Evolutionary conservation across 2,113 vertebrate species (phyloP).

Genomic region (Trachemys scripta): DNA sequence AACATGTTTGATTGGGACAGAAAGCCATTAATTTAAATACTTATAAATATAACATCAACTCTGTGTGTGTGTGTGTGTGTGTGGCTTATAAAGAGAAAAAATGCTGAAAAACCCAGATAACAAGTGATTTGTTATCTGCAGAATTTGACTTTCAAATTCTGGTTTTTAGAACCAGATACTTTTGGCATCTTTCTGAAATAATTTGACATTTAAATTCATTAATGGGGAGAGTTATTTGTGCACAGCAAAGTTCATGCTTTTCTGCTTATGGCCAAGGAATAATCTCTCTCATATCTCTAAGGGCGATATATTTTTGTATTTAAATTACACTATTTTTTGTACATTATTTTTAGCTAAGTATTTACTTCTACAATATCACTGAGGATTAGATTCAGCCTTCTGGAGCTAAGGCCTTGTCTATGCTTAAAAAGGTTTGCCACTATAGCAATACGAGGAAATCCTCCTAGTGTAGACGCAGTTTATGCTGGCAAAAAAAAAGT

Average conservation of each 20-base stretch:
- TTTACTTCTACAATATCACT: neutral
- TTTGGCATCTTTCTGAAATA: neutral
- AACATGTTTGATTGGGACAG: conserved; percentile 12
- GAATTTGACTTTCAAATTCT: conserved; percentile 38
- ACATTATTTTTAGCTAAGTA: neutral
- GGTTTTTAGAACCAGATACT: neutral
- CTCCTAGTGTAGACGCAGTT: neutral
- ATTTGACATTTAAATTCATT: conserved; percentile 33
- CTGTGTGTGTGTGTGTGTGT: neutral
- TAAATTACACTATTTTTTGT: neutral
- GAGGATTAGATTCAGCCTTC: neutral
- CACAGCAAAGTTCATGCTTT: neutral
- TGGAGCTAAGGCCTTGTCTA: neutral
- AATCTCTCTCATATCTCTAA: neutral
- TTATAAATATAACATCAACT: neutral
- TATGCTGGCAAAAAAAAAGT: neutral
- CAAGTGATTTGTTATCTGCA: conserved; percentile 32
- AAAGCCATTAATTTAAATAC: conserved; percentile 20
- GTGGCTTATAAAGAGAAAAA: conserved; percentile 17
- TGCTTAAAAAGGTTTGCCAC: neutral
- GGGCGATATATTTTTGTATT: neutral
- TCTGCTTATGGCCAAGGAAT: neutral
- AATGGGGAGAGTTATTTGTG: neutral
- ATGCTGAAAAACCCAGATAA: conserved; percentile 2
- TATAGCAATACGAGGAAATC: neutral